Base-by-base conservation (phyloP, 2,888 invertebrate genomes). In the Chymomyza caudatula region DNA sequence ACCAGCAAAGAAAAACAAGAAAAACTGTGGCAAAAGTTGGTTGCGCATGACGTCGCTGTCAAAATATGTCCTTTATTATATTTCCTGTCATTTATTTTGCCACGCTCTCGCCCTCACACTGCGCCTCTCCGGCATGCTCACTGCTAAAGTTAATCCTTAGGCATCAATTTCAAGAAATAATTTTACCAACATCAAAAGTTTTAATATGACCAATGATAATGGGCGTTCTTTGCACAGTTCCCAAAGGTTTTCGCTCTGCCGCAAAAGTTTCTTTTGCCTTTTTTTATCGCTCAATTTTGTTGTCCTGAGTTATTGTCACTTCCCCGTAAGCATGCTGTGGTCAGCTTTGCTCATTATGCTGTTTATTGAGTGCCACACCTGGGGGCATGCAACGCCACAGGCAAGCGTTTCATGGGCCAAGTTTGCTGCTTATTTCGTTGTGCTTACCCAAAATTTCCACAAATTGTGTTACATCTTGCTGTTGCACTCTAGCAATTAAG, bases 201-300 rank as follows among this genome's bases (percentile, higher is more conserved):
- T 87, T 87, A 85, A 87, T 87, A 87, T 78, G 76, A 71, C 80
- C 86, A 82, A 87, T 86, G 86, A 87, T 78, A 82, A 81, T 76
- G 73, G 86, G 58, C n/a, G 65, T 54, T 53, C 51, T 22, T 49
- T 51, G 52, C 63, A 42, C n/a, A 6, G 20, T 53, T 69, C 44
- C 51, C 60, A 65, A 59, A 63, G 65, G 51, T 43, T 47, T 4
- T 13, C 23, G 25, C 43, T 22, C 42, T 63, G 42, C 44, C 43
- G 53, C 44, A 13, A 55, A 54, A 71, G 61, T 69, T 74, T 47
- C 11, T 3, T n/a, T n/a, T n/a, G n/a, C 52, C 15, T 47, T 47
- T 77, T 79, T 83, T 84, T 86, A 86, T 81, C 81, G 80, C 86
- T 66, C 63, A 49, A 51, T 82, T 83, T 84, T 77, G 84, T 74